Evolutionary conservation across 2,113 vertebrate genomes (phyloP).

Genomic region (Varanus komodoensis): DNA sequence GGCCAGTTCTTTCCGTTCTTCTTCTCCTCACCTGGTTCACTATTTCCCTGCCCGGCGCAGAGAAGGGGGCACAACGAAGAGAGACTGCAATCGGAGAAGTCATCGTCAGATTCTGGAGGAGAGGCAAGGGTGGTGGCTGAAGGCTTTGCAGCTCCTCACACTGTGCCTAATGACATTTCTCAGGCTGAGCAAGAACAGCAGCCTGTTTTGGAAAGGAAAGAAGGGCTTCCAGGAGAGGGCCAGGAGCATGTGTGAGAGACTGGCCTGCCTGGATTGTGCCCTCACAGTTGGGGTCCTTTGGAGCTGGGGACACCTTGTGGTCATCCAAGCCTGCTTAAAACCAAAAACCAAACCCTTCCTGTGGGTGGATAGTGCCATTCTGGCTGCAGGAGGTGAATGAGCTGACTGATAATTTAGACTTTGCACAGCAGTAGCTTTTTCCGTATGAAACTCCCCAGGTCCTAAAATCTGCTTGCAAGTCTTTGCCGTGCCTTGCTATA

Average conservation of each 20-base stretch:
- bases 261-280: not conserved
- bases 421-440: not conserved
- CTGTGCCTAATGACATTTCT: too few relatives aligned
- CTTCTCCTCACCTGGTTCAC: not conserved
- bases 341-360: too few relatives aligned
- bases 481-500: not conserved
- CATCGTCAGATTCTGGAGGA: too few relatives aligned
- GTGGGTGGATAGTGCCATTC: not conserved
- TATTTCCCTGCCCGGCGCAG: not conserved
- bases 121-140: too few relatives aligned
- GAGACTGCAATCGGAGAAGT: too few relatives aligned
- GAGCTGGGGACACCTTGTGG: not conserved
- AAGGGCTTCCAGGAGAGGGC: too few relatives aligned
- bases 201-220: too few relatives aligned
- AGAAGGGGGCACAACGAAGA: too few relatives aligned
- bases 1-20: too few relatives aligned
- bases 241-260: too few relatives aligned
- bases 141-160: too few relatives aligned
- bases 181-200: too few relatives aligned
- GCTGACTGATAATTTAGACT: not conserved
- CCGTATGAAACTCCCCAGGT: not conserved
- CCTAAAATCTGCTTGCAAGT: not conserved
- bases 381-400: not conserved
- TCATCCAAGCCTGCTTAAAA: not conserved
- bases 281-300: not conserved